Base-by-base conservation (phyloP, 1,140 invertebrate genomes). In the Campoletis sonorensis region DNA sequence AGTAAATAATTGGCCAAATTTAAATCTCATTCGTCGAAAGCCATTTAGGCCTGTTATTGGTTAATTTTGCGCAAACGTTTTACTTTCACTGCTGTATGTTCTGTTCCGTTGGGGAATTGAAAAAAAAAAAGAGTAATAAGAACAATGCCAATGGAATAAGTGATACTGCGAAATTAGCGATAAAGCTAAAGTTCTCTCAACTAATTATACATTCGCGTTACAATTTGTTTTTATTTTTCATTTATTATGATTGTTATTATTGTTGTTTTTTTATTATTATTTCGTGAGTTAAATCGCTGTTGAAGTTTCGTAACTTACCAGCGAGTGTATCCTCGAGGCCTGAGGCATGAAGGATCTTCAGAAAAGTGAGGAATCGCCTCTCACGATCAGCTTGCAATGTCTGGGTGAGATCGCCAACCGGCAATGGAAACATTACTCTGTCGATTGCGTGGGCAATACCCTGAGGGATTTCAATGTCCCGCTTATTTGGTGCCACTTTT, bases 391-490 rank as follows among this genome's bases (percentile, higher is more conserved):
- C 95, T 87, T 96, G 95, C 45, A 97, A 90, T 0, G 96, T 97
- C 87, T 97, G 96, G 16, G 97, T 93, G 49, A 97, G 90, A 92
- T 97, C 96, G 23, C 96, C 96, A 18, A 97, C 96, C 0, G 96
- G 96, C 80, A 97, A 91, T 4, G 97, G 96, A 90, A 97, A 97
- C 94, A 98, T 96, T 0, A 98, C 97, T 81, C 96, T 93, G 89
- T 97, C 96, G 0, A 98, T 94, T 0, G 96, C 95, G 87, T 98
- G 97, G 0, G 97, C 96, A 64, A 98, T 94, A 33, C 97, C 96
- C 94, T 97, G 93, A 49, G 96, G 95, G 86, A 97, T 95, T 85
- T 95, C 93, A 81, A 97, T 96, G 87, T 97, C 96, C 84, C 95
- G 94, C 88, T 96, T 96, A 79, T 96, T 96, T 7, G 95, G 93